A percentile compares a stretch with the other conserved stretches of the same genome.
Conservation (phyloP, 92 coral and sea anemone species). For the Isaurus tuberculatus region DNA sequence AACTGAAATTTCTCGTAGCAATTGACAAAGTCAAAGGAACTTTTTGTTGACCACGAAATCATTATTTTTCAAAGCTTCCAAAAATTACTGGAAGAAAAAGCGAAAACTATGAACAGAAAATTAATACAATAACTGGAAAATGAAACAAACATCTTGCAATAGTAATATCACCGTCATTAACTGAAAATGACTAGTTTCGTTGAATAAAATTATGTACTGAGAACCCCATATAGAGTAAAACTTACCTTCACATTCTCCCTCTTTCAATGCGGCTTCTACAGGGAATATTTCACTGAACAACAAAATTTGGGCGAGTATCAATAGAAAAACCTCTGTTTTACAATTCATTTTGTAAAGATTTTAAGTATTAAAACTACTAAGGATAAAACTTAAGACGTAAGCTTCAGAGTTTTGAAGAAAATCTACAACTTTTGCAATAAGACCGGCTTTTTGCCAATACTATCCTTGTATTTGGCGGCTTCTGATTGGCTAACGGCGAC, state of each 20-base stretch:
- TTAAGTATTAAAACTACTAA: not conserved
- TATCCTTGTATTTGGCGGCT: conserved; percentile 88
- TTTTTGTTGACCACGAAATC: not conserved
- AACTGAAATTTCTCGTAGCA: not conserved
- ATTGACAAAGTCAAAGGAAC: not conserved
- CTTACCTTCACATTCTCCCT: conserved; percentile 94
- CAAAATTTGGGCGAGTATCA: conserved; percentile 63
- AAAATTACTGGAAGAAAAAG: conserved; percentile 3
- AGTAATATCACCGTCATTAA: not conserved
- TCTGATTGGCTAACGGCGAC: conserved; percentile 78
- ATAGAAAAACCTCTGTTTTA: conserved; percentile 65
- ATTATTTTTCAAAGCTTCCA: not conserved
- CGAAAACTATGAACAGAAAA: not conserved
- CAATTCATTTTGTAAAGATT: conserved; percentile 26
- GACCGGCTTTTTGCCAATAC: conserved; percentile 82
- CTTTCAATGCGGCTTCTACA: conserved; percentile 77
- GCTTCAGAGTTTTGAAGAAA: conserved; percentile 22
- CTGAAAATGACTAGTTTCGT: conserved; percentile 1
- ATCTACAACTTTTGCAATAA: not conserved
- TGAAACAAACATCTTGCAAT: not conserved
- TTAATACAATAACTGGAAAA: not conserved
- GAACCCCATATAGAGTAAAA: not conserved
- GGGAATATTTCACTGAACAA: conserved; percentile 66
- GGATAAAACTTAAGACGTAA: not conserved
- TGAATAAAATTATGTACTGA: conserved; percentile 5